Base-by-base conservation (phyloP, 2,113 vertebrate genomes). In the Glareola pratincola region DNA sequence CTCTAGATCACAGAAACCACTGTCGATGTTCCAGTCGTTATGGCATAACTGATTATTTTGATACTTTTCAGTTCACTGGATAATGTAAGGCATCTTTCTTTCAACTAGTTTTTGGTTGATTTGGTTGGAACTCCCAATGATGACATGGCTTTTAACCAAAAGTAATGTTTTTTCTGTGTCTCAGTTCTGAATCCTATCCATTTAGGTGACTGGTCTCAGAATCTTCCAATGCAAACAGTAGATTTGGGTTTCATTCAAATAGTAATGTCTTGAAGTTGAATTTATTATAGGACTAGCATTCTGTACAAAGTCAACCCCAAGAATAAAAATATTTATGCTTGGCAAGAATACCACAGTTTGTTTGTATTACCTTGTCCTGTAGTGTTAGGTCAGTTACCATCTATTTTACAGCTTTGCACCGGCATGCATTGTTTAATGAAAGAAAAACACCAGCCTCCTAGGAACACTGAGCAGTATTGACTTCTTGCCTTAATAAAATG, bases 271-370 rank as follows among this genome's bases (percentile, higher is more conserved):
- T 84, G 69, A 85, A 92, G 56, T 64, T 89, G 59, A 92, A 97
- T 97, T 96, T 97, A 96, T 96, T 94, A 88, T 51, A 81, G 53
- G 48, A 80, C 71, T 23, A 79, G 71, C 32, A 47, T 94, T 97
- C 85, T 89, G 73, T 85, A 85, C 57, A 48, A 93, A 96, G 87
- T 87, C 76, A 92, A 47, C 51, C 62, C 69, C 62, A 79, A 95
- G 82, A 97, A 95, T 80, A 92, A 97, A 97, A 98, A 97, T 94
- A 97, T 97, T 96, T 96, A 32, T 86, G 54, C 79, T 93, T 96
- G 96, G 94, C 95, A 94, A 81, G 76, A 57, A 54, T 77, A 92
- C 82, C 22, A 26, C 83, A 93, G 57, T 95, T 95, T 94, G 84
- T 96, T 97, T 97, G 71, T 22, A 22, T 94, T 97, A 90, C 88